Conservation (phyloP, 2,797 vertebrate species). For the Lacerta agilis region DNA sequence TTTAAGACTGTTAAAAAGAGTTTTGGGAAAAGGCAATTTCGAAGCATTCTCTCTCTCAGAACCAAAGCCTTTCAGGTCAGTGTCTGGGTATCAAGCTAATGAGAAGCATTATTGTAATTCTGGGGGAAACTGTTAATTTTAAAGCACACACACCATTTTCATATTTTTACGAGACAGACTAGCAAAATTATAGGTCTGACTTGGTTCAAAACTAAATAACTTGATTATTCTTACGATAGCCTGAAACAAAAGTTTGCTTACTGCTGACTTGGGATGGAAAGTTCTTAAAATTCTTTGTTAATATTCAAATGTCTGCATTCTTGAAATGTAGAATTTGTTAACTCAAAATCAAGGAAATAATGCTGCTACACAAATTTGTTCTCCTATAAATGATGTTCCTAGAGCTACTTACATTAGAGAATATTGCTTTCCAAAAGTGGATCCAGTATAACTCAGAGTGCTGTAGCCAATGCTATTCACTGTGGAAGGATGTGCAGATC, state of each 20-base stretch:
- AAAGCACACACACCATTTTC: slow-evolving; percentile 14
- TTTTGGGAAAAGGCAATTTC: not conserved
- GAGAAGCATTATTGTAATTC: slow-evolving; percentile 31
- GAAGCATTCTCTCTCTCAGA: not conserved
- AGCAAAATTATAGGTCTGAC: not conserved
- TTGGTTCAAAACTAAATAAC: not conserved
- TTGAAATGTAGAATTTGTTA: not conserved
- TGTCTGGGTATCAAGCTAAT: not conserved
- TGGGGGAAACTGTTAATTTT: slow-evolving; percentile 47
- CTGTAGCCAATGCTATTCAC: too few relatives aligned
- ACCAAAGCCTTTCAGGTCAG: slow-evolving; percentile 18
- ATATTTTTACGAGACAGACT: slow-evolving; percentile 1
- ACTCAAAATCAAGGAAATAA: not conserved
- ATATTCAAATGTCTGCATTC: not conserved
- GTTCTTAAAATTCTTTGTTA: not conserved
- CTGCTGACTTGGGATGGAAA: too few relatives aligned
- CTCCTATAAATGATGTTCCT: not conserved
- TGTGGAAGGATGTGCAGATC: too few relatives aligned
- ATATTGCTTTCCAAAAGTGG: not conserved
- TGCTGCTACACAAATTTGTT: too few relatives aligned
- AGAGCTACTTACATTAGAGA: not conserved
- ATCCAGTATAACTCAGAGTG: not conserved
- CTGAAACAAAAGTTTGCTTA: not conserved
- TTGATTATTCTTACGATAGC: not conserved
- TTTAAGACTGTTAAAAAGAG: not conserved